Conservation (phyloP, 2,113 vertebrate species). For the Heterochromis multidens region DNA sequence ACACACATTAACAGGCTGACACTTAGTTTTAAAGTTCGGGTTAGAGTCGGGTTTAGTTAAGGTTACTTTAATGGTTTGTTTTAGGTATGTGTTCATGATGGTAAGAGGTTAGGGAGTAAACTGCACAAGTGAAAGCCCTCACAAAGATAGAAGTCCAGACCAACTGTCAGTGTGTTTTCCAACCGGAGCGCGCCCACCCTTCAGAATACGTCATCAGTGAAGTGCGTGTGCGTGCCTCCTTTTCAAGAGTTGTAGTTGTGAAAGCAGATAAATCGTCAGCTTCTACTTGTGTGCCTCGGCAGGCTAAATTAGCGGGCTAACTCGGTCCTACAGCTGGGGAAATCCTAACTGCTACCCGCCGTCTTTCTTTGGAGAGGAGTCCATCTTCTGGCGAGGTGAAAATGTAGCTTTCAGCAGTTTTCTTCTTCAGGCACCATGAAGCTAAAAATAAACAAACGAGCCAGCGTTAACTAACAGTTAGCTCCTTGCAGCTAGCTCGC, state of each 20-base stretch:
- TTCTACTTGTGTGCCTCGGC: slow-evolving; percentile 29
- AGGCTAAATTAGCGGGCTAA: slow-evolving; percentile 40
- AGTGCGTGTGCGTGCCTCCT: neutral
- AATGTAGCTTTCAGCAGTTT: neutral
- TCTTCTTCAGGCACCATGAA: neutral
- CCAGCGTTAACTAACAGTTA: slow-evolving; percentile 27
- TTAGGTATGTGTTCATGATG: neutral
- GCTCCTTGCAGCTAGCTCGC: slow-evolving; percentile 26
- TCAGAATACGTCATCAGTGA: slow-evolving; percentile 16
- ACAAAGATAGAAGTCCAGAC: neutral
- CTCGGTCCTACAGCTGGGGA: slow-evolving; percentile 9
- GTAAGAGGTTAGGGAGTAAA: neutral
- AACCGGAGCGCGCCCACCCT: slow-evolving; percentile 2
- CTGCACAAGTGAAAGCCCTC: neutral
- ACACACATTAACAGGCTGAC: neutral
- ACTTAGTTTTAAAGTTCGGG: neutral
- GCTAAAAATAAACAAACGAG: slow-evolving; percentile 22
- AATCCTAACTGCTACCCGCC: neutral
- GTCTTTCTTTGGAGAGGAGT: neutral
- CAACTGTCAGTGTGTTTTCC: neutral
- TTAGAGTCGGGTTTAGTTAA: neutral
- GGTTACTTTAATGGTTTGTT: neutral
- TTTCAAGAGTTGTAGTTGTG: slow-evolving; percentile 33
- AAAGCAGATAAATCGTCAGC: slow-evolving; percentile 16
- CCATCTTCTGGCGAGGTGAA: slow-evolving; percentile 30